Base-by-base conservation (phyloP, 2,113 vertebrate genomes). In the Parus major region DNA sequence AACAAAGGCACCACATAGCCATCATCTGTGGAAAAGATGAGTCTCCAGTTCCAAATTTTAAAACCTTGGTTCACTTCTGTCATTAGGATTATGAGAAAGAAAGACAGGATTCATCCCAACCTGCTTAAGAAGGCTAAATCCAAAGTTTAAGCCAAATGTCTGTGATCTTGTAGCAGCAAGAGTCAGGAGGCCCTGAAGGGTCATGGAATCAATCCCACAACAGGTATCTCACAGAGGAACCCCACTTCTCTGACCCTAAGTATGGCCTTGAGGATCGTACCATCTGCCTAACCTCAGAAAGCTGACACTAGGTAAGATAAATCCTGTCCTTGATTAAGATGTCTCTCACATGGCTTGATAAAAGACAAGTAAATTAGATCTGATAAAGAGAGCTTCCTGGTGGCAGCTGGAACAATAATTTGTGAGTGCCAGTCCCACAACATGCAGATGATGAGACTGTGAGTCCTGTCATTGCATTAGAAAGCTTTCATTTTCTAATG, bases 401-500 rank as follows among this genome's bases (percentile, higher is more conserved):
- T 90, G 72, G 68, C 35, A 88, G 52, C 80, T 70, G 28, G 33
- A 90, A 46, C 12, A 69, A 39, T 52, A 72, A 72, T 83, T 90
- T 76, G 35, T 64, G 86, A 78, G 31, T 65, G 57, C 25, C 36
- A 72, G 57, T 47, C 47, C 64, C 18, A 72, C 18, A 57, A 72
- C 18, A 57, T 71, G 29, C 36, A 71, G 61, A 83, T 70, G n/a
- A 85, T 50, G 56, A 61, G 56, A 41, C 41, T 69, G 9, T 49
- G 27, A 6, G 9, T 28, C 35, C 52, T 88, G 53, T 60, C 86
- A 68, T 36, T 93, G 53, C 73, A 87, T 91, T 84, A 79, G 25
- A 71, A 93, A 87, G 31, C 75, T 95, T 85, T 90, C 23, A 46
- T 90, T 93, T 87, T 55, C 57, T 89, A 84, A 71, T 36, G 65